These are phyloP conservation scores for Urocolius indicus DNA, from an alignment of 2,113 vertebrate genomes.

Conservation along the genomic window DNA sequence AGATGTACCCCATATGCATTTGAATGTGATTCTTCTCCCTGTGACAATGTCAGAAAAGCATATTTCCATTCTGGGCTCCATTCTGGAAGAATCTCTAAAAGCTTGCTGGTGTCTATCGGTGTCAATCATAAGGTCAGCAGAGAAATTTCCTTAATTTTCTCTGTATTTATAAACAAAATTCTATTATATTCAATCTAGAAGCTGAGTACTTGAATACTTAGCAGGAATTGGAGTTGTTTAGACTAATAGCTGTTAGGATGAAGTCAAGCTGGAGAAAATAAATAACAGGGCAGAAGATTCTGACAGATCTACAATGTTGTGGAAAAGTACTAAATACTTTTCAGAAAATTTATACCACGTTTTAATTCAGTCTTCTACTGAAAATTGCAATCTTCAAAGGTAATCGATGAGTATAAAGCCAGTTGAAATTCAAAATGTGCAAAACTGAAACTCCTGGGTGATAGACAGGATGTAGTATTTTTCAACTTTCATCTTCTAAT, in stretches of 20 bases:
- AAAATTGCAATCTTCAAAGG: background rate
- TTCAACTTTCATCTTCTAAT: background rate
- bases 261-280: background rate
- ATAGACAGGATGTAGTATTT: background rate
- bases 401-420: background rate
- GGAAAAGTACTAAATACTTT: background rate
- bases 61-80: background rate
- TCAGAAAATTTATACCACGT: background rate
- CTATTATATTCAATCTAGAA: background rate
- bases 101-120: background rate
- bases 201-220: conserved; percentile 11
- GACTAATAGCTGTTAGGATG: background rate
- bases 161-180: background rate
- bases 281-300: background rate
- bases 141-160: background rate
- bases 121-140: background rate
- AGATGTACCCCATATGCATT: background rate
- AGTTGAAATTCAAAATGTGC: background rate
- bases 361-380: background rate
- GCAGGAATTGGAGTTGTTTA: background rate
- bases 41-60: background rate
- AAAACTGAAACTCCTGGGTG: background rate
- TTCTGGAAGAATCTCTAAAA: background rate
- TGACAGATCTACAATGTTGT: background rate
- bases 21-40: background rate